A percentile compares a stretch with the other conserved stretches of the same genome.
phyloP scores from a whole-genome alignment of 30 jellyfish, hydroid and myxozoan species.

The Clytia hemisphaerica region DNA sequence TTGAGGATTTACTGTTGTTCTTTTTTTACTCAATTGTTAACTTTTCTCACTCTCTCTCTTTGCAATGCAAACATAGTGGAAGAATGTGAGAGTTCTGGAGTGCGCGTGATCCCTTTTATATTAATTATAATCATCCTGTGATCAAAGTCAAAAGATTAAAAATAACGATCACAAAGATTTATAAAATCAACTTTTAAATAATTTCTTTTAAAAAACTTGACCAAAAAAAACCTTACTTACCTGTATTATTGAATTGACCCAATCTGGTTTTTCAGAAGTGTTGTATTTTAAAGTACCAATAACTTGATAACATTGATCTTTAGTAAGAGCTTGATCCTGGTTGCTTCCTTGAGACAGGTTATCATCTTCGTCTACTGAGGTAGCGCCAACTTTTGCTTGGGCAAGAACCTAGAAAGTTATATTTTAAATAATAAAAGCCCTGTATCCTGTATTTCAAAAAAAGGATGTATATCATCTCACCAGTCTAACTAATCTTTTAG shows the following conservation, averaged over 20 bases:
- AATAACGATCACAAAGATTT: background rate
- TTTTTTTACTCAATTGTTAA: no score
- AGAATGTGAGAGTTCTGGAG: no score
- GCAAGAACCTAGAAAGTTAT: constrained; percentile 38
- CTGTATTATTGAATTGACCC: constrained; percentile 68
- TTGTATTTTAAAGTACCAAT: constrained; percentile 58
- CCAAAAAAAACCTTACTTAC: no score
- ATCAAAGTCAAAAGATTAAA: background rate
- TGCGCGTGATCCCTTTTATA: no score
- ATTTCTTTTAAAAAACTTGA: no score
- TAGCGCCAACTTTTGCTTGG: constrained; percentile 62
- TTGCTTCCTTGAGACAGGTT: constrained; percentile 42
- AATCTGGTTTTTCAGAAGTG: constrained; percentile 50
- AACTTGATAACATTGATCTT: constrained; percentile 68
- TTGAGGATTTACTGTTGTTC: no score
- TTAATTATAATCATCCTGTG: background rate
- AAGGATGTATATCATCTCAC: no score
- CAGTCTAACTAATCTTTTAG: no score
- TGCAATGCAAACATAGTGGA: no score
- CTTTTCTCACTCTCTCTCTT: no score
- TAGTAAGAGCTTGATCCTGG: constrained; percentile 39
- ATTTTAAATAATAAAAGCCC: background rate
- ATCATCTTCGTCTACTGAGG: constrained; percentile 45
- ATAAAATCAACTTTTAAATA: background rate
- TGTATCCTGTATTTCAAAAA: background rate